These are phyloP conservation scores for Macrosoma leucophasiata DNA, from an alignment of 2,888 invertebrate species.

Conservation along the genomic window DNA sequence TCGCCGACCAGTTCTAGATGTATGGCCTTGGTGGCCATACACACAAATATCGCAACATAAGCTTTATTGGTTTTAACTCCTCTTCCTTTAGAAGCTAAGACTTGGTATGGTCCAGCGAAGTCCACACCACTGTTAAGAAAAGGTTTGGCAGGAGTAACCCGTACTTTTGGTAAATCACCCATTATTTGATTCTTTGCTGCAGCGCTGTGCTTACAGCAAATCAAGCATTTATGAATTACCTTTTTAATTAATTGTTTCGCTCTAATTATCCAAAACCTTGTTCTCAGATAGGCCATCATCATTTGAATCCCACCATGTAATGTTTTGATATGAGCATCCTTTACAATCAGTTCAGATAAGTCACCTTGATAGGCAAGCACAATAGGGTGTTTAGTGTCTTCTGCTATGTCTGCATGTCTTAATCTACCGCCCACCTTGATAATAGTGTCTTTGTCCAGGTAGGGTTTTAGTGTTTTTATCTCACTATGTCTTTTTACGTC, in stretches of 20 bases:
- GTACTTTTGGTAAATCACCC: conserved; percentile 4
- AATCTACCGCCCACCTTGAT: conserved; percentile 26
- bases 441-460: conserved; percentile 14
- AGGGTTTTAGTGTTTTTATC: conserved; percentile 22
- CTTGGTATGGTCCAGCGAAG: neutral
- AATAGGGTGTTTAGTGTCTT: too few relatives aligned
- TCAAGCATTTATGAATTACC: neutral
- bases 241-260: conserved; percentile 2
- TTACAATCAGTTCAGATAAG: conserved; percentile 18
- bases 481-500: conserved; percentile 8
- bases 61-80: too few relatives aligned
- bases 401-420: conserved; percentile 11
- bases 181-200: conserved; percentile 1
- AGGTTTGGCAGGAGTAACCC: conserved; percentile 1
- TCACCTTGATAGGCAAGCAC: conserved; percentile 17
- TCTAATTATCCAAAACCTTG: conserved; percentile 7
- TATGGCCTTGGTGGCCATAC: conserved; percentile 19
- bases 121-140: conserved; percentile 4
- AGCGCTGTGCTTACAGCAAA: conserved; percentile 1
- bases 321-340: conserved; percentile 22
- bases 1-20: conserved; percentile 19
- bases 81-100: too few relatives aligned
- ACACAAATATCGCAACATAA: too few relatives aligned
- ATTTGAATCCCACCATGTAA: conserved; percentile 21
- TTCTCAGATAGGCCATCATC: conserved; percentile 3